Conservation (phyloP, 2,113 vertebrate species). For the human (Homo sapiens) region DNA sequence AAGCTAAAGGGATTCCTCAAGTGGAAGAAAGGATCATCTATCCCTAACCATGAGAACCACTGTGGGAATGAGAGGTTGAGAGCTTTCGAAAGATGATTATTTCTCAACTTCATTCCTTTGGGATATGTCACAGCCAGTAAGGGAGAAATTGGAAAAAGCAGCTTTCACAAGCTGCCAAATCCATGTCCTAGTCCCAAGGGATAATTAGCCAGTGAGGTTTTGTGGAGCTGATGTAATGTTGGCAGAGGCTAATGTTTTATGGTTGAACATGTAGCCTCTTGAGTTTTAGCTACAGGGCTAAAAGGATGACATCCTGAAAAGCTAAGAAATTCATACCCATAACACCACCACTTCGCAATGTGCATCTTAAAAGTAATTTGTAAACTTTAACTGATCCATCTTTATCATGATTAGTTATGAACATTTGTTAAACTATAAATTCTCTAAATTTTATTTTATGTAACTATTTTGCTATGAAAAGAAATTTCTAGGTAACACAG, state of each 20-base stretch:
- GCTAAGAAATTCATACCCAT: slow-evolving; percentile 44
- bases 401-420: slow-evolving; percentile 53
- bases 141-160: slow-evolving; percentile 75
- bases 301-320: slow-evolving; percentile 70
- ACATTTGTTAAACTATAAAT: slow-evolving; percentile 56
- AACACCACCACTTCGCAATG: slow-evolving; percentile 65
- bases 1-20: neutral
- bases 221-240: slow-evolving; percentile 76
- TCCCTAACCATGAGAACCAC: slow-evolving; percentile 65
- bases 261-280: slow-evolving; percentile 74
- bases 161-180: slow-evolving; percentile 77
- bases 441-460: slow-evolving; percentile 65
- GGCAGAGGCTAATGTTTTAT: slow-evolving; percentile 69
- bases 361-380: slow-evolving; percentile 58
- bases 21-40: slow-evolving; percentile 22
- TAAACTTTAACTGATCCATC: slow-evolving; percentile 63
- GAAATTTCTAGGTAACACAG: slow-evolving; percentile 58
- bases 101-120: slow-evolving; percentile 81
- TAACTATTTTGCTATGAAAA: slow-evolving; percentile 49
- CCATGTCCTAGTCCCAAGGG: slow-evolving; percentile 65
- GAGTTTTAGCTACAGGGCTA: slow-evolving; percentile 69
- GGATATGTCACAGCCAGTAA: slow-evolving; percentile 78
- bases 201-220: slow-evolving; percentile 72
- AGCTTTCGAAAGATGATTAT: slow-evolving; percentile 67
- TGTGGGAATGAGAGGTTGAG: slow-evolving; percentile 73